Percentiles rank a stretch among this genome's conserved stretches.
These are phyloP conservation scores for Eubucco bourcierii DNA, from an alignment of 2,113 vertebrate genomes.

Conservation along the genomic window DNA sequence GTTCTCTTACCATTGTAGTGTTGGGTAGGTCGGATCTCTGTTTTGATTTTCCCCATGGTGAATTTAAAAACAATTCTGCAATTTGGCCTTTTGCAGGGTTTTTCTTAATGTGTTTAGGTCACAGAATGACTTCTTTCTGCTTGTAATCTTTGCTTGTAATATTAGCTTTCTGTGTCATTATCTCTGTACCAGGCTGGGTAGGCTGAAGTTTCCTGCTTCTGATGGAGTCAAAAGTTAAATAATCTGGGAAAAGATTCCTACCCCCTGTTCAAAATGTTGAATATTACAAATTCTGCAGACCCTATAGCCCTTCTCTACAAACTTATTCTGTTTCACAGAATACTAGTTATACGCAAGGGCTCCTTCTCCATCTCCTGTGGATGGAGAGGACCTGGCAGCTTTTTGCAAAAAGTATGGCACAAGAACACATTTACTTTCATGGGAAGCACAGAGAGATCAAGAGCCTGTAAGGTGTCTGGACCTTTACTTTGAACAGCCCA, in stretches of 20 bases:
- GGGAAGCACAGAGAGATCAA: neutral
- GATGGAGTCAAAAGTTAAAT: neutral
- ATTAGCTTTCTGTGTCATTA: neutral
- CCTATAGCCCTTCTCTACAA: neutral
- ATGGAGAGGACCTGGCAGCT: neutral
- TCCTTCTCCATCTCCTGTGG: neutral
- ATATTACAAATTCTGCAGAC: neutral
- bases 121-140: neutral
- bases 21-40: neutral
- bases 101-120: neutral
- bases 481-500: neutral
- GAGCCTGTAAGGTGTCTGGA: neutral
- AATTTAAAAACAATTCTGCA: neutral
- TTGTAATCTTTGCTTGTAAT: neutral
- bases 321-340: neutral
- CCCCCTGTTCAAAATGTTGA: neutral
- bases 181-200: neutral
- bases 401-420: neutral
- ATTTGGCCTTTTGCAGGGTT: neutral
- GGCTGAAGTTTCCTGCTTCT: neutral
- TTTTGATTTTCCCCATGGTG: neutral
- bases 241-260: neutral
- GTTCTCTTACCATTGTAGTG: neutral
- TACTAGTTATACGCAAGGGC: neutral
- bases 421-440: neutral